A percentile compares a stretch with the other conserved stretches of the same genome.
Conservation (phyloP, 2,113 vertebrate species). For the Cairina moschata region DNA sequence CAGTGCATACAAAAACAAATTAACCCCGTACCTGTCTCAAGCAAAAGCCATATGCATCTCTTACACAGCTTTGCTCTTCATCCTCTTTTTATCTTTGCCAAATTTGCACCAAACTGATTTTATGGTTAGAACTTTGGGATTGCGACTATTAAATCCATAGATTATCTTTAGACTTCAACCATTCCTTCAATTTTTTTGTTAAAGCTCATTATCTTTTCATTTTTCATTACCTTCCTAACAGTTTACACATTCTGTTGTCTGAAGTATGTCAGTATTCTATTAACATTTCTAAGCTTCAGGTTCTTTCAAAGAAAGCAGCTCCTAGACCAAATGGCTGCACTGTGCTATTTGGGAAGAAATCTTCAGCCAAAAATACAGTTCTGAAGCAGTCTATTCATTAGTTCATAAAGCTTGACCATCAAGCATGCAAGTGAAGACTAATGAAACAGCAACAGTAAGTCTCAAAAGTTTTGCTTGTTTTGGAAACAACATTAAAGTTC, state of each 20-base stretch:
- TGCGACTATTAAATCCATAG: neutral
- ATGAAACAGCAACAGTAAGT: neutral
- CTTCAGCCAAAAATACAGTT: neutral
- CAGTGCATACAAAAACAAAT: neutral
- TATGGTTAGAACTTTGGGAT: neutral
- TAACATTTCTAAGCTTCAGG: neutral
- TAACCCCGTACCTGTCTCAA: neutral
- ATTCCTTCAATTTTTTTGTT: neutral
- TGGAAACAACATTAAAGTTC: neutral
- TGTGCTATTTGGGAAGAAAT: neutral
- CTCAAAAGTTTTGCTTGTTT: neutral
- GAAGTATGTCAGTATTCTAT: neutral
- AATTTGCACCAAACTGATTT: neutral
- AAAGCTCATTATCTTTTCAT: neutral
- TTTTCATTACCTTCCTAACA: neutral
- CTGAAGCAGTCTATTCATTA: neutral
- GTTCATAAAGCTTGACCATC: neutral
- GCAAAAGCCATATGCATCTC: neutral
- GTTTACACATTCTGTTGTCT: rapidly evolving
- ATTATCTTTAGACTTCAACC: neutral
- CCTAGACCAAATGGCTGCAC: neutral
- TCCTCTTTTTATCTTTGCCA: neutral
- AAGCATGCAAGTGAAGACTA: neutral
- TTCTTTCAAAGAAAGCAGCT: neutral
- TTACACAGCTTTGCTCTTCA: neutral